Percentiles rank a stretch among this genome's conserved stretches.
Conservation (phyloP, 2,888 invertebrate genomes). For the Drosophila tripunctata region DNA sequence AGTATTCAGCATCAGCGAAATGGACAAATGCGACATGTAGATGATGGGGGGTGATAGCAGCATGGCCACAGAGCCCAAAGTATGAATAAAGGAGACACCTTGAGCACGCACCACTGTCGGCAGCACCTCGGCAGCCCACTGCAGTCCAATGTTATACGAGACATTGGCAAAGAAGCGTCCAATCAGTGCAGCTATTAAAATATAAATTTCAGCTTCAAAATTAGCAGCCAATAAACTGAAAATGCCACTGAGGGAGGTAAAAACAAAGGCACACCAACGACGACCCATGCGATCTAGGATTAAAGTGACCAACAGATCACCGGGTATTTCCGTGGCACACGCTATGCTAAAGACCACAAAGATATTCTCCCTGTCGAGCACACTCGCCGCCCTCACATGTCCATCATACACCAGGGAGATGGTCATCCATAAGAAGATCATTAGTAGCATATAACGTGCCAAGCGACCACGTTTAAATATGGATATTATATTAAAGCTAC, state of each 20-base stretch:
- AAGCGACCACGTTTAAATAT: conserved; percentile 90
- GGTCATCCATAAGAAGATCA: conserved; percentile 93
- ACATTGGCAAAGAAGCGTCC: conserved; percentile 95
- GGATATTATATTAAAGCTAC: conserved; percentile 90
- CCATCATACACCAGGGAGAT: conserved; percentile 94
- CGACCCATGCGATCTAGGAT: conserved; percentile 91
- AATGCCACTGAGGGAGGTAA: conserved; percentile 91
- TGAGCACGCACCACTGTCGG: conserved; percentile 95
- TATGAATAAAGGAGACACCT: conserved; percentile 93
- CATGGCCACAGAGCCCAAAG: conserved; percentile 94
- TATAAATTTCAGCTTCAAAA: conserved; percentile 88
- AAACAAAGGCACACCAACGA: conserved; percentile 92
- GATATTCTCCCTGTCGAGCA: conserved; percentile 90
- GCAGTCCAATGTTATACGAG: conserved; percentile 95
- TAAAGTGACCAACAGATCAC: conserved; percentile 92
- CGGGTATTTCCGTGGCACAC: conserved; percentile 92
- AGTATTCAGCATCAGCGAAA: conserved; percentile 58
- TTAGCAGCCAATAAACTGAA: conserved; percentile 91
- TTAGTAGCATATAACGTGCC: conserved; percentile 89
- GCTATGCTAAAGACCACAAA: conserved; percentile 93
- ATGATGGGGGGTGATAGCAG: conserved; percentile 93
- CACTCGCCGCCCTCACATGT: conserved; percentile 93
- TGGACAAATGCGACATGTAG: conserved; percentile 88
- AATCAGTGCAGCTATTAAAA: conserved; percentile 90
- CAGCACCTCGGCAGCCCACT: conserved; percentile 94